Percentiles rank a stretch among this genome's conserved stretches.
Evolutionary conservation across 2,113 vertebrate genomes (phyloP).

Genomic region (Peromyscus leucopus): DNA sequence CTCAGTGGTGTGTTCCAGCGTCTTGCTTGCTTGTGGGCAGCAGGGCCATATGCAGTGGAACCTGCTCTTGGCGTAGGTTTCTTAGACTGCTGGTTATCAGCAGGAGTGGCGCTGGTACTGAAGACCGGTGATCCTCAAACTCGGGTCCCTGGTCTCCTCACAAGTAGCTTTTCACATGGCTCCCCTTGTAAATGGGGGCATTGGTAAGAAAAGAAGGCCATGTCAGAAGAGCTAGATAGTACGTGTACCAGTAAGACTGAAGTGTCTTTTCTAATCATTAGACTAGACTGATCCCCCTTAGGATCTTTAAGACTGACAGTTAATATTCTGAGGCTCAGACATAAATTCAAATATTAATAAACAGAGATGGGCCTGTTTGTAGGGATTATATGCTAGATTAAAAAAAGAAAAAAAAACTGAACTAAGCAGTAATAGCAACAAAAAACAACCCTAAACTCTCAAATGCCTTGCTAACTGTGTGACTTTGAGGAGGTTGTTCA

Average conservation of each 20-base stretch:
- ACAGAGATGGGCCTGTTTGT: background rate
- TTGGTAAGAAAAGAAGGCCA: background rate
- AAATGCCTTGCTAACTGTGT: background rate
- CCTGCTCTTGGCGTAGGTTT: background rate
- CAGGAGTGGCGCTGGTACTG: background rate
- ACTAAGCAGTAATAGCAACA: background rate
- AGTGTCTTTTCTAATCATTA: background rate
- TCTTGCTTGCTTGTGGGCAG: background rate
- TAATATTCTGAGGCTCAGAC: conserved; percentile 8
- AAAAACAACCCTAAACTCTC: too few relatives aligned
- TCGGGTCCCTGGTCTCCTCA: background rate
- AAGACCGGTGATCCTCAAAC: background rate
- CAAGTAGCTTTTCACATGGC: background rate
- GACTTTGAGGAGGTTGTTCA: background rate
- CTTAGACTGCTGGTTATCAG: background rate
- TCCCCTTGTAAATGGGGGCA: background rate
- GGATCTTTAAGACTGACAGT: background rate
- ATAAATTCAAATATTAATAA: background rate
- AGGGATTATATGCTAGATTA: background rate
- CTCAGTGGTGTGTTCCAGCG: background rate
- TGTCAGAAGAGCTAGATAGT: background rate
- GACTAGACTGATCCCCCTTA: background rate
- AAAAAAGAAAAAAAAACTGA: conserved; percentile 4
- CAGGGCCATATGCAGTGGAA: background rate
- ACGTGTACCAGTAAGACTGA: background rate